phyloP scores from a whole-genome alignment of 64 coral and sea anemone genomes.

The Platygyra sinensis region DNA sequence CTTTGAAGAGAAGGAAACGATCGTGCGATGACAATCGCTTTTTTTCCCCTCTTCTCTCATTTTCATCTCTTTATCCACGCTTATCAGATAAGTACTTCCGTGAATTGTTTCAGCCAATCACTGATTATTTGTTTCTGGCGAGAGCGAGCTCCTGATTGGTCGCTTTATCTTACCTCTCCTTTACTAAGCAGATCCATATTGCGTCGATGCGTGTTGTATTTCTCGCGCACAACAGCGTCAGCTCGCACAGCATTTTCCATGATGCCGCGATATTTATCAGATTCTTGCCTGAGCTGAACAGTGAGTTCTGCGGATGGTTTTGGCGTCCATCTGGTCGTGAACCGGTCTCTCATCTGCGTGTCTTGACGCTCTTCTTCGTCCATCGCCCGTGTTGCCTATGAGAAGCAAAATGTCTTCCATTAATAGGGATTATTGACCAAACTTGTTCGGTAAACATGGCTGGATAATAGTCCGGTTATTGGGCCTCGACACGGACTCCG shows the following conservation, averaged over 20 bases:
- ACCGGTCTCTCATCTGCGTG: slow-evolving; percentile 91
- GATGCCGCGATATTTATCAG: slow-evolving; percentile 87
- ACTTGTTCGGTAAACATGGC: too few relatives aligned
- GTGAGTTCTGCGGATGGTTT: slow-evolving; percentile 96
- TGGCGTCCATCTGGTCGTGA: slow-evolving; percentile 89
- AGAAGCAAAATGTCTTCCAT: not conserved
- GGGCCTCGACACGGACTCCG: too few relatives aligned
- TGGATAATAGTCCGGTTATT: too few relatives aligned
- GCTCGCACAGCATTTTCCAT: slow-evolving; percentile 90
- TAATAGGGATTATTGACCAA: too few relatives aligned
- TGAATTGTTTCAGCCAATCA: too few relatives aligned
- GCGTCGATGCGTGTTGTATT: slow-evolving; percentile 85
- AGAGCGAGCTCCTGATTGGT: too few relatives aligned
- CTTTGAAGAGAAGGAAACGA: too few relatives aligned
- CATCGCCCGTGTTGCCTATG: slow-evolving; percentile 76
- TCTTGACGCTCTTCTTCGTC: slow-evolving; percentile 98
- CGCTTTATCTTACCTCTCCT: slow-evolving; percentile 73
- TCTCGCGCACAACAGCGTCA: slow-evolving; percentile 88
- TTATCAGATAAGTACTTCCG: too few relatives aligned
- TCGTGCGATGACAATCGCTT: too few relatives aligned
- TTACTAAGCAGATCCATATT: slow-evolving; percentile 89
- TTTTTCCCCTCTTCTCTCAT: too few relatives aligned
- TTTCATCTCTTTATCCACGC: too few relatives aligned
- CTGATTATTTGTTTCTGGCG: too few relatives aligned
- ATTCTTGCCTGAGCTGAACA: slow-evolving; percentile 77